Base-by-base conservation (phyloP, 2,113 vertebrate genomes). In the Corydoras sp. region DNA sequence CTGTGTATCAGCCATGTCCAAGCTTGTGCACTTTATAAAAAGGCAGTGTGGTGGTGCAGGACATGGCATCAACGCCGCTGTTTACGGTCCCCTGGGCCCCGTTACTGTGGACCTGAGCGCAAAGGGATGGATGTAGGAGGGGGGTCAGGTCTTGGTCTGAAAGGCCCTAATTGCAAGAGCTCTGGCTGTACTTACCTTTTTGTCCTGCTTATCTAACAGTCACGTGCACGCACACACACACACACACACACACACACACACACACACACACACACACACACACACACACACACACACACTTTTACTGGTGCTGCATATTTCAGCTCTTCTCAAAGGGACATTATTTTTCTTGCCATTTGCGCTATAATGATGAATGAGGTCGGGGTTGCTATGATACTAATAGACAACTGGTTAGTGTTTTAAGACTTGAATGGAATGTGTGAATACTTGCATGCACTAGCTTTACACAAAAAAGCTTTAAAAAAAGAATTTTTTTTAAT, bases 41-140 rank as follows among this genome's bases (percentile, higher is more conserved):
- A 62, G 48, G 58, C 76, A 81, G 68, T 63, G 59, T 68, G 65
- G 43, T 66, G 65, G 65, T 54, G 58, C 62, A 51, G 67, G 58
- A 75, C 60, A 58, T 64, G 62, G 60, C 58, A 74, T 71, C 15
- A 60, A 78, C 79, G 77, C 76, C 77, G 76, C 80, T 80, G 80
- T 73, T 66, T 73, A 62, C 12, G 64, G 79, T 87, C 86, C 81
- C 85, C 68, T 62, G 86, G 84, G 86, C 74, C 86, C 87, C 81
- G 87, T 89, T 89, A 90, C 85, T 78, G 80, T 79, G 82, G 83
- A 85, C 70, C 85, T 85, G 84, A 86, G 79, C 72, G 67, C 77
- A 79, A 81, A 82, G 79, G 71, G 79, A 63, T 69, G 80, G 65
- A 72, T 73, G 49, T 79, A 70, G 59, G 60, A 70, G 60, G 71